Conservation (phyloP, 2,797 vertebrate genomes). For the Mionectes olivaceus region DNA sequence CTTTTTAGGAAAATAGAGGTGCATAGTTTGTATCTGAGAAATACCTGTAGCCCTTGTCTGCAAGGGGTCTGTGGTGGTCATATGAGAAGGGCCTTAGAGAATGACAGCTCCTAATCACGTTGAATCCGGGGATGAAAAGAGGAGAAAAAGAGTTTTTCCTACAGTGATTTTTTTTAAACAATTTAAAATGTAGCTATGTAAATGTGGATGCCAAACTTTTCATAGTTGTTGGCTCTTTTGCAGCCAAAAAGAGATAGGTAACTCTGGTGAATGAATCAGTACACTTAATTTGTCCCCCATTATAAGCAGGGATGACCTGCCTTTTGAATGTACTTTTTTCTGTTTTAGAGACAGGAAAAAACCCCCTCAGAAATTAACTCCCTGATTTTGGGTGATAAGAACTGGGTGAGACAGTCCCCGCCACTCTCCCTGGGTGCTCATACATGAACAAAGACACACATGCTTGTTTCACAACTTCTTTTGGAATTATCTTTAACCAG, state of each 20-base stretch:
- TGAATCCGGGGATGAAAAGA: neutral
- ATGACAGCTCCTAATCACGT: neutral
- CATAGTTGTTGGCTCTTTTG: neutral
- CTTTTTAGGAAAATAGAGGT: neutral
- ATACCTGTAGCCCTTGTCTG: neutral
- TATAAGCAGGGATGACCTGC: neutral
- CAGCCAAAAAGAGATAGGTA: neutral
- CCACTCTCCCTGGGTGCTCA: neutral
- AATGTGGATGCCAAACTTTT: neutral
- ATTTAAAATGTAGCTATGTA: neutral
- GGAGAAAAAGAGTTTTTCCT: neutral
- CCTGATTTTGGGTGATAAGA: neutral
- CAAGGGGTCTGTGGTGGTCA: neutral
- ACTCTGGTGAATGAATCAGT: neutral
- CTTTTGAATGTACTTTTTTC: neutral
- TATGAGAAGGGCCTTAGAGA: neutral
- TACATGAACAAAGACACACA: neutral
- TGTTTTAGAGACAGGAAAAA: neutral
- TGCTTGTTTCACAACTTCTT: neutral
- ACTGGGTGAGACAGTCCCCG: neutral
- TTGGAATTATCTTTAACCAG: neutral
- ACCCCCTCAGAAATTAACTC: neutral
- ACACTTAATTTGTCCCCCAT: neutral
- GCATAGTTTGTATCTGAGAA: neutral
- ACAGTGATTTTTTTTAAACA: neutral